Evolutionary conservation across 2,113 vertebrate genomes (phyloP).

Genomic region (Istiophorus platypterus): DNA sequence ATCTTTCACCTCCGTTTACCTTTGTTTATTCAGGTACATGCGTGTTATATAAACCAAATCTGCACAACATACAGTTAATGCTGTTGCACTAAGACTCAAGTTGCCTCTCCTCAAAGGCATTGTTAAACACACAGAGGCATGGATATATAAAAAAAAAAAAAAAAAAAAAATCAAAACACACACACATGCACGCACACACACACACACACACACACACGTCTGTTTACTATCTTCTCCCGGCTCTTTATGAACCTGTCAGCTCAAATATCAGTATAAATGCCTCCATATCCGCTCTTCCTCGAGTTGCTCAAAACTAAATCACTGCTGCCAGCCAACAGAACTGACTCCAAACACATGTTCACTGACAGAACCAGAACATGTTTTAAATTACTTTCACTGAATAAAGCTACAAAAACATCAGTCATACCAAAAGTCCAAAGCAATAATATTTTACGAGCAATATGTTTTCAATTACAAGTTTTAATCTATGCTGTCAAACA

Average conservation of each 20-base stretch:
- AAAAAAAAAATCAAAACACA: no score
- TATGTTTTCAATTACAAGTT: constrained; percentile 15
- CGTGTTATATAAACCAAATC: constrained; percentile 8
- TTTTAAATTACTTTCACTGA: not conserved
- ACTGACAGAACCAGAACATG: constrained; percentile 7
- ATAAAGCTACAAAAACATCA: constrained; percentile 10
- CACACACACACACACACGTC: not conserved
- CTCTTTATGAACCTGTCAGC: constrained; percentile 37
- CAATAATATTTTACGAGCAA: constrained; percentile 18
- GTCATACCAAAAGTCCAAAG: not conserved
- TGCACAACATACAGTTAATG: not conserved
- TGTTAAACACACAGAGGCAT: constrained; percentile 16
- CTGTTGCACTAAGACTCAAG: constrained; percentile 2
- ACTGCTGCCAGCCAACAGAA: not conserved
- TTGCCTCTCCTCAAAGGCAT: constrained; percentile 8
- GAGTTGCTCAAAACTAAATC: constrained; percentile 25
- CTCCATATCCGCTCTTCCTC: not conserved
- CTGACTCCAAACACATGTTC: constrained; percentile 6
- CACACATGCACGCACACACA: no score
- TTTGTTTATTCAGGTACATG: not conserved
- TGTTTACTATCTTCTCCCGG: constrained; percentile 29
- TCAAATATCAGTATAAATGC: constrained; percentile 34
- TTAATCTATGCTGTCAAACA: not conserved
- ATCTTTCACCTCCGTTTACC: not conserved
- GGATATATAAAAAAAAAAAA: not conserved